Conservation (phyloP, 2,888 invertebrate species). For the Scaeva pyrastri region DNA sequence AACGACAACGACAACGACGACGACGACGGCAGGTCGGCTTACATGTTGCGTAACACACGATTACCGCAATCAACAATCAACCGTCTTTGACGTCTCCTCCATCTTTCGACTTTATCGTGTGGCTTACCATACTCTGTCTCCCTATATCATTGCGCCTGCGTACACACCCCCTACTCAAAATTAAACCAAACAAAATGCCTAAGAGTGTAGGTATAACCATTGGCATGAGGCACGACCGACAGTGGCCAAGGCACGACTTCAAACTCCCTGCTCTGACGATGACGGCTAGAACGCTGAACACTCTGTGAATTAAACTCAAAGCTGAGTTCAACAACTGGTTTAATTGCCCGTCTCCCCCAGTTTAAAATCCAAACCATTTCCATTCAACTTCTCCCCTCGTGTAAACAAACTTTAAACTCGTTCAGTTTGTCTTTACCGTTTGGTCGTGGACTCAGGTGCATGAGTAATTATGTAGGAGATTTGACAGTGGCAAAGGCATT, state of each 20-base stretch:
- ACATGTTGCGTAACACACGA: conserved; percentile 73
- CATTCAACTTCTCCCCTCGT: not conserved
- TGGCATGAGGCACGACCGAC: conserved; percentile 42
- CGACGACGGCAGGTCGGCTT: conserved; percentile 66
- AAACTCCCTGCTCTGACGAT: too few relatives aligned
- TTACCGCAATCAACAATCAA: conserved; percentile 64
- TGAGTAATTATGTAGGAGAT: conserved; percentile 50
- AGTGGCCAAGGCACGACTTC: conserved; percentile 32
- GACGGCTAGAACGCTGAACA: conserved; percentile 42
- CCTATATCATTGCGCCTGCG: conserved; percentile 49
- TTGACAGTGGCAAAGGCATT: conserved; percentile 13
- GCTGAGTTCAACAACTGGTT: conserved; percentile 73
- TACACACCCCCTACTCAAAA: conserved; percentile 68
- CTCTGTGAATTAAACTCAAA: conserved; percentile 49
- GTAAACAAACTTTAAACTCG: conserved; percentile 4
- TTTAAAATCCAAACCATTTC: not conserved
- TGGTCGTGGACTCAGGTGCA: conserved; percentile 59
- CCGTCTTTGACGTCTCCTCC: conserved; percentile 37
- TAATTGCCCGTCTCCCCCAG: conserved; percentile 53
- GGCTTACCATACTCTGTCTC: conserved; percentile 53
- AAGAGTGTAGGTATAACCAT: conserved; percentile 16
- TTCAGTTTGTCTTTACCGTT: too few relatives aligned
- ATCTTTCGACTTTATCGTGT: conserved; percentile 44
- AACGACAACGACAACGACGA: conserved; percentile 6
- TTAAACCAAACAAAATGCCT: not conserved